Conservation (phyloP, 2,888 invertebrate species). For the Tolmerus cingulatus region DNA sequence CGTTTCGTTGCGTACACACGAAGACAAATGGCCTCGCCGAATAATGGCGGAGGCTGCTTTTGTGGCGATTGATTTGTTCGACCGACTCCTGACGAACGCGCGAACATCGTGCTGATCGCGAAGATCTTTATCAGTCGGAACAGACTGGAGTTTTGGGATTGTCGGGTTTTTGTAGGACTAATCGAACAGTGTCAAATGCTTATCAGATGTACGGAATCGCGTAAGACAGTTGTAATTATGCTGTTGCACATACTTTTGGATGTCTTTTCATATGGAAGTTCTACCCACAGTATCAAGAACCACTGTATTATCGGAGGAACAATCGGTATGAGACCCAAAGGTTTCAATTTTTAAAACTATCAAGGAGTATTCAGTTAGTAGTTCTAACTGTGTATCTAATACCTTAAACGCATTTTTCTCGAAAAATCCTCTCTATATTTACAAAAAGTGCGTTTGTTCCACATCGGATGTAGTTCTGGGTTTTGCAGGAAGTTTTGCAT, state of each 20-base stretch:
- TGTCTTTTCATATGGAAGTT: too few relatives aligned
- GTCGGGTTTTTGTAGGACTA: background rate
- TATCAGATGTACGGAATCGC: background rate
- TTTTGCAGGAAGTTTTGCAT: too few relatives aligned
- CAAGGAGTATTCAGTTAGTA: too few relatives aligned
- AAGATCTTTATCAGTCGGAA: background rate
- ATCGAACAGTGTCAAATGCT: background rate
- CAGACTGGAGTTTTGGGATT: background rate
- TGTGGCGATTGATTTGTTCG: background rate
- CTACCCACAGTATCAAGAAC: too few relatives aligned
- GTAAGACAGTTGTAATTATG: background rate
- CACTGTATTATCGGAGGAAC: too few relatives aligned
- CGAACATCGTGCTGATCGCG: background rate
- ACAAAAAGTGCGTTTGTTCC: too few relatives aligned
- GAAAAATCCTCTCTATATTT: too few relatives aligned
- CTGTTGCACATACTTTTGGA: background rate
- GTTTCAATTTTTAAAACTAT: too few relatives aligned
- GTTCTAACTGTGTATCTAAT: too few relatives aligned
- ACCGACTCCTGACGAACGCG: background rate
- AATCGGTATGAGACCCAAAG: too few relatives aligned
- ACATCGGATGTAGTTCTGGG: too few relatives aligned
- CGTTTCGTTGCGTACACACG: background rate
- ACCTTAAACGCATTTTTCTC: too few relatives aligned
- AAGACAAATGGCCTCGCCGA: background rate
- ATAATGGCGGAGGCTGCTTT: background rate